Evolutionary conservation across 2,888 invertebrate species (phyloP), one percentile per base, ranked within the genome.

Genomic region (Boloria euphrosyne): DNA sequence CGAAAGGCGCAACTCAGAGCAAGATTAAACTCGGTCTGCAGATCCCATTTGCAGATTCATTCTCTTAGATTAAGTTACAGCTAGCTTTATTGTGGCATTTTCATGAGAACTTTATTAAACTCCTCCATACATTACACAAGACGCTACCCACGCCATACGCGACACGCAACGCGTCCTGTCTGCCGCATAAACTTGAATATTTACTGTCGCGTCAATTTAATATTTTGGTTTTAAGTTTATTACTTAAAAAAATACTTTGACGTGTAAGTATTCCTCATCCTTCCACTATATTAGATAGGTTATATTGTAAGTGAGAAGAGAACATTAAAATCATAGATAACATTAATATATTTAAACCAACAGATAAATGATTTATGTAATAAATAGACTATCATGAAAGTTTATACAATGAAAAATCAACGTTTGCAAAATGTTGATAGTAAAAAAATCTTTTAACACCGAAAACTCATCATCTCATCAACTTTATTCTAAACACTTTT

Each of bases 51-150:
- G 80, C 80, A 82, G 80, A 86, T 84, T 83, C 83, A 83, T 85
- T 86, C 84, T 83, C 82, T 82, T 83, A 84, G 84, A 86, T 87
- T 84, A 85, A 86, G 83, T 87, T 85, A 73, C 81, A 84, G 80
- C 78, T 80, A 78, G 79, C 78, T 77, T 80, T 82, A 87, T 85
- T 87, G 87, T 86, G 82, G 78, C 78, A 76, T 83, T 86, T 87
- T 82, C 86, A 84, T 81, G 83, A 84, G 84, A 83, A 85, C 83
- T 87, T 87, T 86, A 87, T 86, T 87, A 86, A 86, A 84, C 80
- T 83, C 78, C 82, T 80, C 80, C 81, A 79, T 80, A 75, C 74
- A 76, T 77, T 75, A 78, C 74, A 72, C 74, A 75, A 77, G 78
- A 18, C 16, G 65, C 63, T 79, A 71, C 85, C 85, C 84, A 85